phyloP scores from a whole-genome alignment of 2,797 vertebrate species.

The Leptatherina wallacei region DNA sequence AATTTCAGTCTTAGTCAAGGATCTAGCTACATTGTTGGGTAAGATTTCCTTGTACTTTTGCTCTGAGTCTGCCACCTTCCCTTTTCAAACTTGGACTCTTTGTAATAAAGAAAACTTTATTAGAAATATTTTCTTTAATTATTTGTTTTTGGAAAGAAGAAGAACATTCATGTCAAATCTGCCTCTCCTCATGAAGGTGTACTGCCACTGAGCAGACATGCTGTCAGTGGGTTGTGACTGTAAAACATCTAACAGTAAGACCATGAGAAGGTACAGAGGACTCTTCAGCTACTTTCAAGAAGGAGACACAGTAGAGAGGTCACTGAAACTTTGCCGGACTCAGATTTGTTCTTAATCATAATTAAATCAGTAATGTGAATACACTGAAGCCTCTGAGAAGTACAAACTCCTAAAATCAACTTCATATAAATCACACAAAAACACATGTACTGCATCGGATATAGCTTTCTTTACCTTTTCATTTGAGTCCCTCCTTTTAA shows the following conservation, averaged over 20 bases:
- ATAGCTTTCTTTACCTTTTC: neutral
- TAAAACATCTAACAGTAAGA: neutral
- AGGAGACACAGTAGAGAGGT: neutral
- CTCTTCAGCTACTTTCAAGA: neutral
- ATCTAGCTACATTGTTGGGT: slow-evolving; percentile 6
- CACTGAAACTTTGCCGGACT: neutral
- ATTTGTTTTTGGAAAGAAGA: too few species aligned
- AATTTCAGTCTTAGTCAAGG: slow-evolving; percentile 31
- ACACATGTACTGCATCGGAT: neutral
- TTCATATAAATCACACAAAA: neutral
- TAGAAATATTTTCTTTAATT: too few species aligned
- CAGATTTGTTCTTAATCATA: neutral
- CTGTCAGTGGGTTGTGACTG: neutral
- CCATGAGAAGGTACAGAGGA: neutral
- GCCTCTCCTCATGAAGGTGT: neutral
- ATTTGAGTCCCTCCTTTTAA: slow-evolving; percentile 17
- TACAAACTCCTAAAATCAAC: neutral
- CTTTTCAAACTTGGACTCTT: too few species aligned
- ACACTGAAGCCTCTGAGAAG: neutral
- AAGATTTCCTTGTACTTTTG: too few species aligned
- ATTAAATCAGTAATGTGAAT: neutral
- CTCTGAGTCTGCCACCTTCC: too few species aligned
- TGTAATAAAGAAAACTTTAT: too few species aligned
- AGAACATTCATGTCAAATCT: too few species aligned
- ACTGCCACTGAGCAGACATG: too few species aligned